Evolutionary conservation across 2,888 invertebrate species (phyloP).

Genomic region (Fragum sueziense): DNA sequence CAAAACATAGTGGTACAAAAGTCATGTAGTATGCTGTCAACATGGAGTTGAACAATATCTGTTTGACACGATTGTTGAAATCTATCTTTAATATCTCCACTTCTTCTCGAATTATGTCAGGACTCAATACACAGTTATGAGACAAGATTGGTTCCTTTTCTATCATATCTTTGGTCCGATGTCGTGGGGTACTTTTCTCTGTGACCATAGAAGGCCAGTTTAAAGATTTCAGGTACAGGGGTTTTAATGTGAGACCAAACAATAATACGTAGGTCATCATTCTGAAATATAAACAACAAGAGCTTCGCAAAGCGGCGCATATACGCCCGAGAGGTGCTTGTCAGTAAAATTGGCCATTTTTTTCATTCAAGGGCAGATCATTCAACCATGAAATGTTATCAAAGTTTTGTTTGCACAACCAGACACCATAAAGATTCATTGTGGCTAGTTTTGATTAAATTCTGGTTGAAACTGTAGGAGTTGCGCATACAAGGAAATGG

Average conservation of each 20-base stretch:
- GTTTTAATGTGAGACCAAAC: slow-evolving; percentile 90
- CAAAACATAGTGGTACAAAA: slow-evolving; percentile 94
- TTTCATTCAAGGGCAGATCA: too few relatives aligned
- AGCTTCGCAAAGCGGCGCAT: not conserved
- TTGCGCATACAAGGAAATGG: too few relatives aligned
- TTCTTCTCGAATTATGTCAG: slow-evolving; percentile 87
- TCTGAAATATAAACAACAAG: slow-evolving; percentile 71
- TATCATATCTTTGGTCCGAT: slow-evolving; percentile 33
- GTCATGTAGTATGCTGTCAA: slow-evolving; percentile 94
- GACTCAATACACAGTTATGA: slow-evolving; percentile 82
- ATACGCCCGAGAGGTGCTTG: too few relatives aligned
- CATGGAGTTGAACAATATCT: slow-evolving; percentile 92
- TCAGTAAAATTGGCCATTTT: too few relatives aligned
- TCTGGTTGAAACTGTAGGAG: too few relatives aligned
- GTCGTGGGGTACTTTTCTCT: slow-evolving; percentile 56
- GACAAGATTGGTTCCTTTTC: slow-evolving; percentile 61
- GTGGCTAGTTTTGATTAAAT: too few relatives aligned
- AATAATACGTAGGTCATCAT: slow-evolving; percentile 84
- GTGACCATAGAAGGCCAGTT: slow-evolving; percentile 73
- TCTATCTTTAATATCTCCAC: slow-evolving; percentile 92
- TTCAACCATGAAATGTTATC: too few relatives aligned
- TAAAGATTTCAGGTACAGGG: slow-evolving; percentile 87
- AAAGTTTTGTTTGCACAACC: too few relatives aligned
- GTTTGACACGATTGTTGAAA: slow-evolving; percentile 94
- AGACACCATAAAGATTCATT: too few relatives aligned